Base-by-base conservation (phyloP, 2,888 invertebrate species). In the Euproctis similis region DNA sequence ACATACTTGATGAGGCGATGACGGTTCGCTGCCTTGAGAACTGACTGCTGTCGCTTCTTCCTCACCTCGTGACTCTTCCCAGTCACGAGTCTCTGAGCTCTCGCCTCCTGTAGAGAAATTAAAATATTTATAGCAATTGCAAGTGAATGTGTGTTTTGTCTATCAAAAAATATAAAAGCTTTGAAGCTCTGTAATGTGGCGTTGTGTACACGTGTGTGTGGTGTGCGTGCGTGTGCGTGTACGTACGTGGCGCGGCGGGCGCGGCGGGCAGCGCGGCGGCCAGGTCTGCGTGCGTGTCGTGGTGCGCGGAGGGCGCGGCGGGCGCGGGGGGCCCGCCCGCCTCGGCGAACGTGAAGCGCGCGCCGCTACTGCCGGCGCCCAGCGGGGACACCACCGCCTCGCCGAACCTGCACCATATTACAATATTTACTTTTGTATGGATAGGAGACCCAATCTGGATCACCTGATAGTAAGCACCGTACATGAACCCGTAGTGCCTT, bases 341-440 rank as follows among this genome's bases (percentile, higher is more conserved):
- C 91, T 65, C 94, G 4, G 94, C 93, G 56, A 68, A 68, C 46
- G 68, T 67, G 59, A 67, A 67, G 26, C 68, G 64, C 33, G 64
- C 24, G 6, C 93, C 94, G 61, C 47, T 41, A 30, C 32, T 39
- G 5, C 93, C 95, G 62, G 92, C 93, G 24, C 71, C 73, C 91
- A 75, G 92, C 3, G 96, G 96, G 0, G 96, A 96, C 65, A 95
- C 95, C 18, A 96, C 93, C 23, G 95, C 95, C 66, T 96, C 95
- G 19, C 95, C 94, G 76, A 95, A 95, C 29, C 87, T 86, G n/a
- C n/a, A n/a, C n/a, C n/a, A n/a, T n/a, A 40, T 3, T 9, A 26
- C 10, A 13, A 19, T 47, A 40, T 55, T 84, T 94, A 21, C 3
- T 21, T 8, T 2, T 3, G 19, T n/a, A 6, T 19, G n/a, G n/a